phyloP scores from a whole-genome alignment of 2,113 vertebrate genomes.

The Gila orcuttii region DNA sequence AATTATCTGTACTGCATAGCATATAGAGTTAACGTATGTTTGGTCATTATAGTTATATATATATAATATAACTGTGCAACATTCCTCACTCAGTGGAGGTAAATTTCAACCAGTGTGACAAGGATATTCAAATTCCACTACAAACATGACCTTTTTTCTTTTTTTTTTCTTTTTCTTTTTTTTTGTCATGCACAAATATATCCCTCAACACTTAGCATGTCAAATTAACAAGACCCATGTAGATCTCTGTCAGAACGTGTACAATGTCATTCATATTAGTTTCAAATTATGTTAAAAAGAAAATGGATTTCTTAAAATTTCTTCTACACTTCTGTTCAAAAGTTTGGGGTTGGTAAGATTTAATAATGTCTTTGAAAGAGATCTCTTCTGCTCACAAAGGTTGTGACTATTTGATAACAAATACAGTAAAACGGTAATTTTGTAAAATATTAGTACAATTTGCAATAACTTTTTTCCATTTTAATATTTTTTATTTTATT shows the following conservation, averaged over 20 bases:
- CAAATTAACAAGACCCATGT: neutral
- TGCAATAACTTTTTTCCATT: neutral
- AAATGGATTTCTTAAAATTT: neutral
- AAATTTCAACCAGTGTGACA: neutral
- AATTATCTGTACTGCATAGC: neutral
- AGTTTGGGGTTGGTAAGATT: neutral
- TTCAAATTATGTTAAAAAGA: neutral
- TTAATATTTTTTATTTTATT: neutral
- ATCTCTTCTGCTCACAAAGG: no score
- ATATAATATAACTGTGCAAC: neutral
- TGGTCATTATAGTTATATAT: neutral
- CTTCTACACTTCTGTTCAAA: neutral
- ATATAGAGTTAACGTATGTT: slow-evolving; percentile 5
- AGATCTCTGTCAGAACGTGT: neutral
- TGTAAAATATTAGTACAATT: neutral
- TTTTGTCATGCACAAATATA: neutral
- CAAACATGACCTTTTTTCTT: neutral
- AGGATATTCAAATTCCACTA: neutral
- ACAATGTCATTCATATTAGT: neutral
- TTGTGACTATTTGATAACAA: neutral
- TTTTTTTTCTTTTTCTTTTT: neutral
- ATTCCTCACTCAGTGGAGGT: neutral
- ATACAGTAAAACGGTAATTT: neutral
- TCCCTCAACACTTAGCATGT: neutral
- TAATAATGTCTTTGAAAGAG: no score